Evolutionary conservation across 2,113 vertebrate genomes (phyloP).

Genomic region (Delphinapterus leucas): DNA sequence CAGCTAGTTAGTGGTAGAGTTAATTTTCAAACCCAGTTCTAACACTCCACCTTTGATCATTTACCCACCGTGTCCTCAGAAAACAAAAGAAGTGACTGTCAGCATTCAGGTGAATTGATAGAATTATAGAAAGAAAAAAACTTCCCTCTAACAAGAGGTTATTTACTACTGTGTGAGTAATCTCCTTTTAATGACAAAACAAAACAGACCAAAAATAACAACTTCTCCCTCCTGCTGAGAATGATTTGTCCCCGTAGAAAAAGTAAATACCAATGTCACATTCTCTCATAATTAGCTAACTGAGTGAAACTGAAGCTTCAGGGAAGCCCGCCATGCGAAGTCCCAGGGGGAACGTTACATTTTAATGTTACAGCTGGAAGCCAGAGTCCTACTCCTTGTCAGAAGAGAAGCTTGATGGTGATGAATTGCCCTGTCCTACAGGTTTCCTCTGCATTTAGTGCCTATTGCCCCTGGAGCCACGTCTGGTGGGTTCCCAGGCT

Average conservation of each 20-base stretch:
- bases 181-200: slow-evolving; percentile 69
- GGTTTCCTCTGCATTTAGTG: slow-evolving; percentile 49
- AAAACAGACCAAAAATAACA: slow-evolving; percentile 53
- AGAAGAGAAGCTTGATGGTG: slow-evolving; percentile 53
- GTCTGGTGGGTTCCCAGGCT: background rate
- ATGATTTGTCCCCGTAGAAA: slow-evolving; percentile 59
- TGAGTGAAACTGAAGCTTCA: slow-evolving; percentile 44
- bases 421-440: slow-evolving; percentile 45
- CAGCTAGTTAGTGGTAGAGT: background rate
- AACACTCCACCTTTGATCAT: background rate
- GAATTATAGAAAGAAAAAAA: background rate
- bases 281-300: slow-evolving; percentile 69
- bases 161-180: slow-evolving; percentile 55
- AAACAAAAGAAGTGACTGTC: slow-evolving; percentile 11
- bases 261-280: slow-evolving; percentile 59
- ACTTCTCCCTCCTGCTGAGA: slow-evolving; percentile 50
- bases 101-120: slow-evolving; percentile 3
- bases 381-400: slow-evolving; percentile 46
- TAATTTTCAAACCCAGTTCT: background rate
- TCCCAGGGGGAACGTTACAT: slow-evolving; percentile 55
- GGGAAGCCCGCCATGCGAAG: slow-evolving; percentile 53
- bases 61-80: background rate
- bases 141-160: slow-evolving; percentile 33
- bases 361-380: slow-evolving; percentile 68
- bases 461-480: slow-evolving; percentile 52